Base-by-base conservation (phyloP, 30 jellyfish, hydroid and myxozoan species). In the Aurelia sp. region DNA sequence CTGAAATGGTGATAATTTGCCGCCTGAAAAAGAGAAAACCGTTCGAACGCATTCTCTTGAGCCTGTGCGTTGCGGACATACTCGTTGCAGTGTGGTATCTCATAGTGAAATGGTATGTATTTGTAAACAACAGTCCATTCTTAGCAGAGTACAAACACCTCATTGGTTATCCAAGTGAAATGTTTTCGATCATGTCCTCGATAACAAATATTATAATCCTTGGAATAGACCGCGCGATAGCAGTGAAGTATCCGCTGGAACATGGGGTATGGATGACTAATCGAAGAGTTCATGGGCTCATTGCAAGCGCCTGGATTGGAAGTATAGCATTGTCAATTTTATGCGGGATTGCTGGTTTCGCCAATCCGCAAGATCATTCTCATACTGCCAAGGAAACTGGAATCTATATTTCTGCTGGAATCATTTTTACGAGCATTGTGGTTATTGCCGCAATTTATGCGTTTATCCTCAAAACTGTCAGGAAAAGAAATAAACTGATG, bases 201-300 rank as follows among this genome's bases (percentile, higher is more conserved):
- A 59, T 81, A 58, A 52, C 91, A 4, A 81, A 81, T 52, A 81
- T 81, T 71, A 68, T 81, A 2, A 70, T 60, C 22, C 76, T 81
- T 31, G 91, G 91, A 20, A 15, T 81, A 6, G 84, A 81, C 59
- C 91, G 91, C 19, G 27, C 66, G 31, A 13, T 81, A 2, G 91
- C 91, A 0, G 91, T 81, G 13, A 55, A 19, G 27, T 81, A 81
- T 62, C 91, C 91, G 30, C 58, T 81, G n/a, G 44, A 65, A 57
- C 91, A 81, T 65, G 60, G 22, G 22, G 72, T 35, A 30, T 81
- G 91, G 91, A 81, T 81, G 76, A 48, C 91, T 18, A 50, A n/a
- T 5, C 81, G 73, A 40, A 67, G 21, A 66, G 35, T 81, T 33
- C 37, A 53, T 63, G 13, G 40, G 17, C 40, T 67, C 40, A 81